phyloP scores from a whole-genome alignment of 2,797 vertebrate species.

The Cygnus olor region DNA sequence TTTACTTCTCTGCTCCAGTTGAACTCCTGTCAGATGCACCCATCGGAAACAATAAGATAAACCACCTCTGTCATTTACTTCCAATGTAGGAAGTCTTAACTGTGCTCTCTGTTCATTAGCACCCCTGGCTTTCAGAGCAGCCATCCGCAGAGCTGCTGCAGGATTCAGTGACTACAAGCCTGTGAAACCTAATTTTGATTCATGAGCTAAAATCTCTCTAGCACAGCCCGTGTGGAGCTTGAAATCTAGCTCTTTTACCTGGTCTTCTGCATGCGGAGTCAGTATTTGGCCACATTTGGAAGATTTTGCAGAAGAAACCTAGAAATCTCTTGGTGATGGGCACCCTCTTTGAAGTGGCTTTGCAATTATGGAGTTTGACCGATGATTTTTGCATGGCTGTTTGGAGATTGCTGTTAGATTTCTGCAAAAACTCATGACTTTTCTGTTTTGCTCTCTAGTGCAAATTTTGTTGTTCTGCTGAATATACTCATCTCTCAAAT shows the following conservation, averaged over 20 bases:
- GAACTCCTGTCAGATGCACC: conserved; percentile 68
- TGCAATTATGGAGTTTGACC: not conserved
- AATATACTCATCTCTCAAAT: not conserved
- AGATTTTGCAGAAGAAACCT: not conserved
- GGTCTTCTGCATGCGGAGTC: not conserved
- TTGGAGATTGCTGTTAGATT: not conserved
- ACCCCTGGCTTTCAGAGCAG: conserved; percentile 18
- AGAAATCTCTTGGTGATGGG: not conserved
- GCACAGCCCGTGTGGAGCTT: not conserved
- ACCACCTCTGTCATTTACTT: conserved; percentile 74
- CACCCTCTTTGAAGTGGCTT: not conserved
- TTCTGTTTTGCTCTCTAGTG: not conserved
- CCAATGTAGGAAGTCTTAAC: conserved; percentile 63
- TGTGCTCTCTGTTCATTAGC: conserved; percentile 61
- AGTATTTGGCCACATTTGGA: not conserved
- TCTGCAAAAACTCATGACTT: not conserved
- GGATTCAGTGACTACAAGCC: conserved; percentile 1
- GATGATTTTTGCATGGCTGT: not conserved
- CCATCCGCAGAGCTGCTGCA: conserved; percentile 59
- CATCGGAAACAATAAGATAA: conserved; percentile 73
- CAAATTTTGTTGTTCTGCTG: not conserved
- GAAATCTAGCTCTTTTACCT: not conserved
- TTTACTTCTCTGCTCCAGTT: conserved; percentile 41
- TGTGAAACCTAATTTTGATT: conserved; percentile 66
- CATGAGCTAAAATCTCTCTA: conserved; percentile 53